Evolutionary conservation across 1,140 invertebrate species (phyloP).

Genomic region (Drosophila yakuba): DNA sequence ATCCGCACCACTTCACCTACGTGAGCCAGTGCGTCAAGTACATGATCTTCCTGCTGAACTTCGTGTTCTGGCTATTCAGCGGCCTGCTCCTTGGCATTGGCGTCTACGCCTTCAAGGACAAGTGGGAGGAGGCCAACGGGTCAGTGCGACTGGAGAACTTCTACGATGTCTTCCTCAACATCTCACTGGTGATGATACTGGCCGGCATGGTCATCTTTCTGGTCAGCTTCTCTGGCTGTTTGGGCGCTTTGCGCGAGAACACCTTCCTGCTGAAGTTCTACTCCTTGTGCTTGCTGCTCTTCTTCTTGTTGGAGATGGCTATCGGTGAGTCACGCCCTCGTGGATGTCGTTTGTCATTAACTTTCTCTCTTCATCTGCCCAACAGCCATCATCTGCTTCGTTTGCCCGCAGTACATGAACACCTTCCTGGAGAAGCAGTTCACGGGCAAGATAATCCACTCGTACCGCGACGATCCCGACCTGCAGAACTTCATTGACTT

Average conservation of each 20-base stretch:
- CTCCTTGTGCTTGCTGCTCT: slow-evolving; percentile 93
- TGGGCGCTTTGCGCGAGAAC: slow-evolving; percentile 96
- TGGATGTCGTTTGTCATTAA: not conserved
- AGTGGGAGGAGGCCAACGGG: slow-evolving; percentile 92
- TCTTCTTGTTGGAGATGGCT: slow-evolving; percentile 95
- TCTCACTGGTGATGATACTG: slow-evolving; percentile 95
- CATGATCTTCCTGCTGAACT: slow-evolving; percentile 96
- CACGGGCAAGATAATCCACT: slow-evolving; percentile 92
- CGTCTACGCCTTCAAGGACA: slow-evolving; percentile 95
- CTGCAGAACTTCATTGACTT: slow-evolving; percentile 97
- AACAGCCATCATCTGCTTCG: slow-evolving; percentile 93
- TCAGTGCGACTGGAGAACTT: slow-evolving; percentile 91
- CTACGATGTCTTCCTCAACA: slow-evolving; percentile 95
- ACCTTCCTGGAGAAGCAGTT: slow-evolving; percentile 92
- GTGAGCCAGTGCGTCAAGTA: slow-evolving; percentile 95
- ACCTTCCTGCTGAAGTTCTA: slow-evolving; percentile 97
- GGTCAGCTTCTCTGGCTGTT: slow-evolving; percentile 92
- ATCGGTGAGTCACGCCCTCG: slow-evolving; percentile 82
- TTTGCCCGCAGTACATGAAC: slow-evolving; percentile 95
- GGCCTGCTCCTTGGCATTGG: slow-evolving; percentile 94
- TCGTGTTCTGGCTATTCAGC: slow-evolving; percentile 94
- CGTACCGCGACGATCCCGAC: slow-evolving; percentile 95
- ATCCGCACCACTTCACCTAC: slow-evolving; percentile 87
- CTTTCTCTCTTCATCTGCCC: not conserved
- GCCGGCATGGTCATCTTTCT: slow-evolving; percentile 94